Evolutionary conservation across 2,888 invertebrate genomes (phyloP).

Genomic region (Disparrhopalites patrizii): DNA sequence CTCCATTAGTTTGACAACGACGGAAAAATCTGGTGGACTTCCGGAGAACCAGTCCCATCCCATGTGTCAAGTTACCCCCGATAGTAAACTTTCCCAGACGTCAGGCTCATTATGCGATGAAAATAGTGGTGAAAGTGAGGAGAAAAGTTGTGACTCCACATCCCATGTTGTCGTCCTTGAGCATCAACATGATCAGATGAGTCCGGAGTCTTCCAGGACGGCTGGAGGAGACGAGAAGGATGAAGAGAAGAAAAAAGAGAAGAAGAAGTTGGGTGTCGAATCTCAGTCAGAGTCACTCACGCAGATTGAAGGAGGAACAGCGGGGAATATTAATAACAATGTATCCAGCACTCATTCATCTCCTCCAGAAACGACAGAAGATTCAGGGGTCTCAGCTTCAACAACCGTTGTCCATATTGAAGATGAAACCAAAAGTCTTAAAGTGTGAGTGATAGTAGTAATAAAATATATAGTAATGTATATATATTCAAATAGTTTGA

Average conservation of each 20-base stretch:
- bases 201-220: no score
- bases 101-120: not conserved
- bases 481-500: no score
- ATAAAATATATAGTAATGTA: no score
- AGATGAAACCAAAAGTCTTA: constrained; percentile 16
- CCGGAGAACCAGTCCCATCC: constrained; percentile 29
- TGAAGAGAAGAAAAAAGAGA: not conserved
- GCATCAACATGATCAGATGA: not conserved
- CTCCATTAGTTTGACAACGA: constrained; percentile 3
- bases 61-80: constrained; percentile 24
- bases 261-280: not conserved
- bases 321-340: not conserved
- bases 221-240: no score
- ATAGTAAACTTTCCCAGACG: constrained; percentile 11
- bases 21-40: constrained; percentile 23
- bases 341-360: not conserved
- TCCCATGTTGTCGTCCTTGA: constrained; percentile 3
- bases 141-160: constrained; percentile 6
- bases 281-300: not conserved
- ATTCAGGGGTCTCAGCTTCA: not conserved
- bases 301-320: not conserved
- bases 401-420: constrained; percentile 17
- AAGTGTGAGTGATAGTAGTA: constrained; percentile 4
- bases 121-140: constrained; percentile 10
- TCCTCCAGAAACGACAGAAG: not conserved